Base-by-base conservation (phyloP, 2,888 invertebrate genomes). In the Drosophila antonietae region DNA sequence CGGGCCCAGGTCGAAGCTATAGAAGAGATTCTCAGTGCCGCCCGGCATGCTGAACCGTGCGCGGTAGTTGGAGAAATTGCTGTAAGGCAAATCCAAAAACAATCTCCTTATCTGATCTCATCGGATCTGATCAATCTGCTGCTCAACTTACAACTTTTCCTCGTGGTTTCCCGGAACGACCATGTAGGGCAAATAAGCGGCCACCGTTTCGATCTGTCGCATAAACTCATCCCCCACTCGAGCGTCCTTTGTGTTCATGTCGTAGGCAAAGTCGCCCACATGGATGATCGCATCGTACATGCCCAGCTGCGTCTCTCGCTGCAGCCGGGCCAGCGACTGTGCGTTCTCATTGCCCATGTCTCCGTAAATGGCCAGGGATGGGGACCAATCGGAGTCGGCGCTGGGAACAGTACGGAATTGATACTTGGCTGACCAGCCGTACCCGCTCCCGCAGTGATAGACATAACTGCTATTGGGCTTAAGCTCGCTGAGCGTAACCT, bases 301-400 rank as follows among this genome's bases (percentile, higher is more conserved):
- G 20, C 95, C 96, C 43, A 94, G 94, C 89, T 97, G 96, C 0
- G 96, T 95, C 90, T 98, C 98, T 88, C 96, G 94, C 93, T 98
- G 98, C 10, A 99, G 93, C 77, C 97, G 94, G 0, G 96, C 95
- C 68, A 99, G 93, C 1, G 98, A 97, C 93, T 95, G 93, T 0
- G 98, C 97, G 93, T 98, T 98, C 85, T 95, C 96, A 90, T 97
- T 97, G 35, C 99, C 99, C 96, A 99, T 96, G 92, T 99, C 99
- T 0, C 99, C 99, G 91, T 95, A 98, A 78, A 99, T 95, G 33
- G 97, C 98, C 43, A 98, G 93, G 28, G 94, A 94, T 0, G 98
- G 97, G 28, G 95, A 94, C 97, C 97, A 98, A 77, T 95, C 91
- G 9, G 94, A 93, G 2, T 94, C 94, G 4, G 93, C 92, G 3